Evolutionary conservation across 2,113 vertebrate genomes (phyloP).

Genomic region (Hiodon tergisus): DNA sequence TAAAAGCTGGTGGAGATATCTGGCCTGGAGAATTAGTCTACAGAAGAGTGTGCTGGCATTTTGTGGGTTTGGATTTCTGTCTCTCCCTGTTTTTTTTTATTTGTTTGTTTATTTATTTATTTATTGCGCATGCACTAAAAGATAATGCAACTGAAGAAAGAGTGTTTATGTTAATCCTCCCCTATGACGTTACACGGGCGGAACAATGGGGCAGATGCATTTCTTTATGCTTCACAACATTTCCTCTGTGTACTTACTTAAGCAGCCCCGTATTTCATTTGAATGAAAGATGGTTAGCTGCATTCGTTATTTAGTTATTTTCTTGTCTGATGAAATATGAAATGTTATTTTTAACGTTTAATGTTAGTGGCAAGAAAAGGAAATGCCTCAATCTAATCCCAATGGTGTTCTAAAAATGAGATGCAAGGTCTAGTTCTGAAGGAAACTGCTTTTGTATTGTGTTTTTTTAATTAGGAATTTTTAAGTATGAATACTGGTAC

Average conservation of each 20-base stretch:
- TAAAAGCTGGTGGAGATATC: slow-evolving; percentile 12
- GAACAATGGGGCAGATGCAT: too few relatives aligned
- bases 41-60: neutral
- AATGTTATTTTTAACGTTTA: too few relatives aligned
- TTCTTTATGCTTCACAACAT: too few relatives aligned
- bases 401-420: neutral
- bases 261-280: too few relatives aligned
- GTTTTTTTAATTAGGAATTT: neutral
- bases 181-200: neutral
- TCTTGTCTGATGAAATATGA: too few relatives aligned
- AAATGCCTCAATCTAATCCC: too few relatives aligned
- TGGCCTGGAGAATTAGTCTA: neutral
- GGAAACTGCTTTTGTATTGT: neutral
- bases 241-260: too few relatives aligned
- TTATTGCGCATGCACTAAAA: neutral
- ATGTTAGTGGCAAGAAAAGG: too few relatives aligned
- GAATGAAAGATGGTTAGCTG: too few relatives aligned
- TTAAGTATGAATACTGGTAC: slow-evolving; percentile 9
- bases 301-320: too few relatives aligned
- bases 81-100: neutral
- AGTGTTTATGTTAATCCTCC: slow-evolving; percentile 4
- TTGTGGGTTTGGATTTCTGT: too few relatives aligned
- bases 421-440: neutral
- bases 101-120: neutral
- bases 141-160: neutral